These are phyloP conservation scores for Triplophysa bombifrons DNA, from an alignment of 2,797 vertebrate species.

Conservation along the genomic window DNA sequence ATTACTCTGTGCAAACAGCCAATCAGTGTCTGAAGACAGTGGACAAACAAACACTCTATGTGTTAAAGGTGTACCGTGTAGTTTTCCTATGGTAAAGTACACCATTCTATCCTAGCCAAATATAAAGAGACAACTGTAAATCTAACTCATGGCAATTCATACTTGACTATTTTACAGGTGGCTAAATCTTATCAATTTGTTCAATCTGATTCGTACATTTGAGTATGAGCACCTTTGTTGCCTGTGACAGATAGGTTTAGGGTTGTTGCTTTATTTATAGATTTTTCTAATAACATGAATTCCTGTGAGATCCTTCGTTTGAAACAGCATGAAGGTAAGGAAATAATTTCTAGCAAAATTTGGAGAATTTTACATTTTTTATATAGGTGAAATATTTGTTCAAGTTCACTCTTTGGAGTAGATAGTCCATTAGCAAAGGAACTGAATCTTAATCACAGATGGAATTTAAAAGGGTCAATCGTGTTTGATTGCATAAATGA, in stretches of 20 bases:
- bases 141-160: too few species aligned
- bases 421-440: background rate
- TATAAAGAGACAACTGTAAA: background rate
- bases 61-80: background rate
- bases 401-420: background rate
- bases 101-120: background rate
- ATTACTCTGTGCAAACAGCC: constrained; percentile 18
- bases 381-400: background rate
- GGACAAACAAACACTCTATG: constrained; percentile 45
- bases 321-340: background rate
- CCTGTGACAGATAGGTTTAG: too few species aligned
- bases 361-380: background rate
- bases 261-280: too few species aligned
- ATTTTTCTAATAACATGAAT: too few species aligned
- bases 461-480: background rate
- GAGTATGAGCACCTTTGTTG: too few species aligned
- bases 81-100: background rate
- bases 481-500: background rate
- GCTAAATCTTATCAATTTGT: too few species aligned
- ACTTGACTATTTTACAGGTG: too few species aligned
- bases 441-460: background rate
- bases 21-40: constrained; percentile 4
- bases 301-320: background rate
- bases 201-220: too few species aligned
- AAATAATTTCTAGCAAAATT: background rate